Base-by-base conservation (phyloP, 2,888 invertebrate species). In the Balanococcus diminutus region DNA sequence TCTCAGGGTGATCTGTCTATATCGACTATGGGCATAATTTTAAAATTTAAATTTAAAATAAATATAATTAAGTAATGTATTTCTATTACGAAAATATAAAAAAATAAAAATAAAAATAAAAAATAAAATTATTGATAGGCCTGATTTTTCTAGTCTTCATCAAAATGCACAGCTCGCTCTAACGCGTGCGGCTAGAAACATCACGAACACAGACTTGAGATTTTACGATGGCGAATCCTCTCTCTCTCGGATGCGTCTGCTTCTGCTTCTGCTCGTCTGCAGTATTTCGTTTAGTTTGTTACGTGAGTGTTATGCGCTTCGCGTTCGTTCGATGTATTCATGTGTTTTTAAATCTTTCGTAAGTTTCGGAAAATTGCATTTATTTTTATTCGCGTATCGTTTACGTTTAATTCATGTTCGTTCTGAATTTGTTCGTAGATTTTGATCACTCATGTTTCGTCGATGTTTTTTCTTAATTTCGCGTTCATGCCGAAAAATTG, bases 331-430 rank as follows among this genome's bases (percentile, higher is more conserved):
- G 36, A 19, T 36, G 75, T 36, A 36, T 79, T 36, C 32, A 36
- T 79, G 75, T 36, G 75, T 31, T 79, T 79, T 79, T 19, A 79
- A 79, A 36, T 36, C 32, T 79, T 79, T 36, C 75, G 75, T 79
- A 79, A 79, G 28, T 79, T 36, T 14, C 28, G 19, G 19, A 79
- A 79, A 61, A 11, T 67, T 67, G 22, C 25, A 22, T 25, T 61
- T 25, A 67, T 28, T 67, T 31, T 28, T 28, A 28, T 28, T 28
- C 25, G 36, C 36, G 36, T 11, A 79, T 79, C 19, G 32, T 79
- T 79, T 36, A 31, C 31, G 19, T 79, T 32, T 32, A 79, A 79
- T 79, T 79, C 28, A 67, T 28, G 56, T 56, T 14, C 16, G 2
- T 28, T 72, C 36, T 79, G 22, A 79, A 36, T n/a, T 22, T 16